Percentiles rank a stretch among this genome's conserved stretches.
phyloP scores from a whole-genome alignment of 1,140 invertebrate species.

The Hormaphis cornu region DNA sequence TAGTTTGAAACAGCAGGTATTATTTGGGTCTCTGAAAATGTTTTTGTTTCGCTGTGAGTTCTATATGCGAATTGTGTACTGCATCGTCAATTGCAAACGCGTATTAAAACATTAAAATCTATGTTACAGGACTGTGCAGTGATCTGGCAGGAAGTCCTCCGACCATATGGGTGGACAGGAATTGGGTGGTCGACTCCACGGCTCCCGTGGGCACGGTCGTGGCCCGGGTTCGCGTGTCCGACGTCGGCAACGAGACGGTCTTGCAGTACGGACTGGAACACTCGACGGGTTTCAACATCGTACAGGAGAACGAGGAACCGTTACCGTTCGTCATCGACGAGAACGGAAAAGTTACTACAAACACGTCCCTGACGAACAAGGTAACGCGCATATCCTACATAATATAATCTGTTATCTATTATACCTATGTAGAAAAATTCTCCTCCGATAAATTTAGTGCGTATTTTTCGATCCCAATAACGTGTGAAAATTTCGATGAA shows the following conservation, averaged over 20 bases:
- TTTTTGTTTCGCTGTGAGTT: too few relatives aligned
- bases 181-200: conserved; percentile 56
- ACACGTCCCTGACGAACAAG: conserved; percentile 55
- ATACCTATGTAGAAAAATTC: too few relatives aligned
- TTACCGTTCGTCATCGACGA: conserved; percentile 61
- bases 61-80: too few relatives aligned
- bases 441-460: too few relatives aligned
- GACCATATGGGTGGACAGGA: conserved; percentile 49
- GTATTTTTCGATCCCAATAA: too few relatives aligned
- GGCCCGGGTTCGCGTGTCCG: conserved; percentile 49
- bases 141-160: conserved; percentile 42
- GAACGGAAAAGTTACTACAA: conserved; percentile 56
- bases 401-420: too few relatives aligned
- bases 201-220: conserved; percentile 56
- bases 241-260: conserved; percentile 45
- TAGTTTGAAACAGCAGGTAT: too few relatives aligned
- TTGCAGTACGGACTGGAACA: conserved; percentile 56
- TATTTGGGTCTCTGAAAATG: too few relatives aligned
- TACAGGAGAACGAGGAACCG: conserved; percentile 40
- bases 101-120: too few relatives aligned
- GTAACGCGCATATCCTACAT: conserved; percentile 49
- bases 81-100: too few relatives aligned
- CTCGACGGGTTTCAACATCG: conserved; percentile 40
- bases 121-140: conserved; percentile 6
- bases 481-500: too few relatives aligned